phyloP scores from a whole-genome alignment of 2,888 invertebrate genomes.

The Didymodactylos carnosus region DNA sequence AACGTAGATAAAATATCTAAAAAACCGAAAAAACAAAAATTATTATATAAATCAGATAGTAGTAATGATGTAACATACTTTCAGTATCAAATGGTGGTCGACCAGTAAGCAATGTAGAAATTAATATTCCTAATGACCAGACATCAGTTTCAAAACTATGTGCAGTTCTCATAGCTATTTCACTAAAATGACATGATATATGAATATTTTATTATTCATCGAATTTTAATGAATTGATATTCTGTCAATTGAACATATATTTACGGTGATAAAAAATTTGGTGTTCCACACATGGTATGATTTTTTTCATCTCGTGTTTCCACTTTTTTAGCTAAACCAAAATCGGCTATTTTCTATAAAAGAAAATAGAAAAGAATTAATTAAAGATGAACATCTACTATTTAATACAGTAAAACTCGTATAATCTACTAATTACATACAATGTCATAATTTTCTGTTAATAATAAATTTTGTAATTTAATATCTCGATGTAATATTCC shows the following conservation, averaged over 20 bases:
- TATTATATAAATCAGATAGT: neutral
- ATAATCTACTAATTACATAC: neutral
- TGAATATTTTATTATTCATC: neutral
- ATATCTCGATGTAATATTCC: constrained; percentile 80
- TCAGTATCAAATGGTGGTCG: constrained; percentile 78
- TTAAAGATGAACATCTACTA: neutral
- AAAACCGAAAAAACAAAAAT: neutral
- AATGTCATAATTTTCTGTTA: constrained; percentile 39
- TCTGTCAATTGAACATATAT: neutral
- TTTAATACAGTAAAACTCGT: neutral
- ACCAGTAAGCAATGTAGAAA: constrained; percentile 72
- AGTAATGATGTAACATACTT: constrained; percentile 32
- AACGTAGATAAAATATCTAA: constrained; percentile 47
- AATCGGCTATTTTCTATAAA: constrained; percentile 66
- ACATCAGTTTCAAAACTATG: constrained; percentile 82
- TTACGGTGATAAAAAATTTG: constrained; percentile 74
- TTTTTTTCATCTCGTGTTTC: constrained; percentile 65
- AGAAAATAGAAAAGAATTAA: neutral
- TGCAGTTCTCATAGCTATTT: constrained; percentile 62
- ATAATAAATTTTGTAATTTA: constrained; percentile 65
- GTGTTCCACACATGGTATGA: constrained; percentile 92
- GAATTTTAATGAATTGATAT: neutral
- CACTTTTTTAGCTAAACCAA: constrained; percentile 76
- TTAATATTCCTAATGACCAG: constrained; percentile 85
- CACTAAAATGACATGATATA: constrained; percentile 18